Evolutionary conservation across 2,113 vertebrate species (phyloP).

Genomic region (Sphyrna mokarran): DNA sequence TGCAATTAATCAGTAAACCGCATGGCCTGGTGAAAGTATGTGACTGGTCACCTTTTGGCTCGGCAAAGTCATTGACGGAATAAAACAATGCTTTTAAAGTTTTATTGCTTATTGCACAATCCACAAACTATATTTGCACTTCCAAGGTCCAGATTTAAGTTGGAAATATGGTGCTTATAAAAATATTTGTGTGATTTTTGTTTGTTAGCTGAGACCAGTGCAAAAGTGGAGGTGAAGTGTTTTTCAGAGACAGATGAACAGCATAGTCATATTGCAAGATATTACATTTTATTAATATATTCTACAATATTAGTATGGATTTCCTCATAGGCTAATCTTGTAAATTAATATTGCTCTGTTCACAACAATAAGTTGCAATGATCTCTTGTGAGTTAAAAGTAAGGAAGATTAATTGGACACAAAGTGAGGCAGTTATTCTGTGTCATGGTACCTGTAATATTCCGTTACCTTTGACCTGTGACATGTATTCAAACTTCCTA

Average conservation of each 20-base stretch:
- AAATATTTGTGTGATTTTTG: background rate
- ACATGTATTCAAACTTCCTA: background rate
- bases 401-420: background rate
- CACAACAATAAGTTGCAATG: background rate
- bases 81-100: conserved; percentile 44
- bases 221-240: background rate
- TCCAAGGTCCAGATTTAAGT: conserved; percentile 12
- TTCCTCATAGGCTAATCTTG: background rate
- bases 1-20: conserved; percentile 63
- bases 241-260: background rate
- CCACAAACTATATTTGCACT: conserved; percentile 46
- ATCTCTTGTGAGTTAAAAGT: conserved; percentile 4
- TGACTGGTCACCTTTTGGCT: conserved; percentile 48
- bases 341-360: background rate
- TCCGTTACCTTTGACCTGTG: background rate
- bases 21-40: conserved; percentile 55
- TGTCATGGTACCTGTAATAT: background rate
- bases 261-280: background rate
- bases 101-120: conserved; percentile 48
- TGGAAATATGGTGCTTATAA: background rate
- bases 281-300: background rate
- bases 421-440: background rate
- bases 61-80: conserved; percentile 42
- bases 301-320: background rate
- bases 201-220: background rate